Percentiles rank a stretch among this genome's conserved stretches.
Conservation (phyloP, 2,888 invertebrate species). For the Rhorus exstirpatorius region DNA sequence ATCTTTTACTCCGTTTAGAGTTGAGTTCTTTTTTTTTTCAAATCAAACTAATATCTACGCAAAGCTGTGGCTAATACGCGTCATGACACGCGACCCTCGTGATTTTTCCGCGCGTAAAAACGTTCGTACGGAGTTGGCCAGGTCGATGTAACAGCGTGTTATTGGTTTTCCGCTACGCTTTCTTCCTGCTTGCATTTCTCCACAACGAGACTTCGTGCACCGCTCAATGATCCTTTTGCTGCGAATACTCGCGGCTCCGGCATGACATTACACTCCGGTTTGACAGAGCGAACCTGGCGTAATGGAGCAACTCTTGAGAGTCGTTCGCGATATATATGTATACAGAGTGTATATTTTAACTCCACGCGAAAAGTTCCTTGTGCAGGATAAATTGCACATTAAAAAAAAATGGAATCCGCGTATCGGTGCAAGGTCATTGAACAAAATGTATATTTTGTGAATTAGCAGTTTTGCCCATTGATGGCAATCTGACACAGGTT, state of each 20-base stretch:
- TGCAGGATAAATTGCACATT: too few relatives aligned
- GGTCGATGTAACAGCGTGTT: slow-evolving; percentile 74
- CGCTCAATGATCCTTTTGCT: slow-evolving; percentile 66
- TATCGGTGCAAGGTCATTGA: too few relatives aligned
- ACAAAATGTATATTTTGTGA: too few relatives aligned
- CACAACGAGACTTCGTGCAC: slow-evolving; percentile 61
- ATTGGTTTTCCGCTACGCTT: slow-evolving; percentile 83
- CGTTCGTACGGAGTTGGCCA: slow-evolving; percentile 69
- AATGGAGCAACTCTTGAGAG: slow-evolving; percentile 52
- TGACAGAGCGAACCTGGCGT: slow-evolving; percentile 37
- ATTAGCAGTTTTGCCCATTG: too few relatives aligned
- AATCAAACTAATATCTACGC: background rate
- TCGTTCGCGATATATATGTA: slow-evolving; percentile 11
- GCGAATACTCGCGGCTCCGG: slow-evolving; percentile 34
- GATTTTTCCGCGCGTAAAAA: slow-evolving; percentile 27
- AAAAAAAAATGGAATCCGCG: too few relatives aligned
- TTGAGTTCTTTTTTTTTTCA: too few relatives aligned
- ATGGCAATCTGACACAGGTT: too few relatives aligned
- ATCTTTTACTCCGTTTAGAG: background rate
- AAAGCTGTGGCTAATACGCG: background rate
- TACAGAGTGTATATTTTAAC: background rate
- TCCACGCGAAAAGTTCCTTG: too few relatives aligned
- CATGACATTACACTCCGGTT: slow-evolving; percentile 38
- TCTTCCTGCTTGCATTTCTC: slow-evolving; percentile 82
- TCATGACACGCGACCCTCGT: slow-evolving; percentile 42